Conservation (phyloP, 1,140 invertebrate genomes). For the Drosophila miranda region DNA sequence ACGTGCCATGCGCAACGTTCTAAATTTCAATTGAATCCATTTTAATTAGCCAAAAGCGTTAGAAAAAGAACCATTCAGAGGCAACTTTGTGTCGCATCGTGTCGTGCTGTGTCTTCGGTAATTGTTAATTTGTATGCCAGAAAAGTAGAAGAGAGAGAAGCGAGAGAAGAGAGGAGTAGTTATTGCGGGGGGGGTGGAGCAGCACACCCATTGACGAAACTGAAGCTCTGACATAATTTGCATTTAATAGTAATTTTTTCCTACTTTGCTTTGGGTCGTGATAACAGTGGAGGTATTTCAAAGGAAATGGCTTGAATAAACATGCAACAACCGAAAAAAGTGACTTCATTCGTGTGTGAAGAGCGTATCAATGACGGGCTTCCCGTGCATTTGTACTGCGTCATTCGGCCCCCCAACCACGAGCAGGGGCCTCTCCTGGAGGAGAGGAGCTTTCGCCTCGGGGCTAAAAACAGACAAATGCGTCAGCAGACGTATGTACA, state of each 20-base stretch:
- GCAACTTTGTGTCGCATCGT: slow-evolving; percentile 14
- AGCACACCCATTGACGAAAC: slow-evolving; percentile 47
- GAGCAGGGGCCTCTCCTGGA: too few species aligned
- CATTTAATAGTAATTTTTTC: slow-evolving; percentile 64
- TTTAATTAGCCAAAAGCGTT: slow-evolving; percentile 76
- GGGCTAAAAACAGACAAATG: slow-evolving; percentile 16
- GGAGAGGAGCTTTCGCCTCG: slow-evolving; percentile 12
- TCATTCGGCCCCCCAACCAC: too few species aligned
- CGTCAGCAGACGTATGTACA: not conserved
- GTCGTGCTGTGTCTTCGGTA: slow-evolving; percentile 19
- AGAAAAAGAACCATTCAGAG: slow-evolving; percentile 56
- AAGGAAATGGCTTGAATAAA: slow-evolving; percentile 33
- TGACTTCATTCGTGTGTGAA: too few species aligned
- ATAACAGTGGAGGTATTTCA: slow-evolving; percentile 30
- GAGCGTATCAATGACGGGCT: too few species aligned
- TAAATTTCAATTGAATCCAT: slow-evolving; percentile 80
- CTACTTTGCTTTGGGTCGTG: slow-evolving; percentile 24
- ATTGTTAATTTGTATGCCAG: slow-evolving; percentile 71
- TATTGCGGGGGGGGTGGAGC: not conserved
- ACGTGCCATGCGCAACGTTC: slow-evolving; percentile 74
- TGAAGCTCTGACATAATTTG: slow-evolving; percentile 65
- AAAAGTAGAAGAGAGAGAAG: slow-evolving; percentile 9
- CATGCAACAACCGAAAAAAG: too few species aligned
- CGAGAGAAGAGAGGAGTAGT: not conserved
- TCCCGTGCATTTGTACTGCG: not conserved